Evolutionary conservation across 2,797 vertebrate genomes (phyloP), one percentile per base, ranked within the genome.

Genomic region (Telmatherina bonti): DNA sequence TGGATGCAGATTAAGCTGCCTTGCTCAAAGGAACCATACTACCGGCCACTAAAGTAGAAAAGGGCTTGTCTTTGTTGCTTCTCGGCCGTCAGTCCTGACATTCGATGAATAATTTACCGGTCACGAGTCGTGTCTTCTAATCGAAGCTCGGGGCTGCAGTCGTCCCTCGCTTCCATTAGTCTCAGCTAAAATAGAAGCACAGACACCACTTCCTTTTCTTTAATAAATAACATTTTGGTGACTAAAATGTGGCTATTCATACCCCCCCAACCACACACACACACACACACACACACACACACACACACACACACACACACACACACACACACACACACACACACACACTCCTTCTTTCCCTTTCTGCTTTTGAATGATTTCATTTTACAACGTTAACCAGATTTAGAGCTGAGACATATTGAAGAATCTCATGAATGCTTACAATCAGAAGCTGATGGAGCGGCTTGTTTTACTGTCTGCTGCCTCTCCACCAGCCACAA

Each of bases 161-260:
- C 58, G 22, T 71, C 52, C 20, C 15, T 26, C 12, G n/a, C 2
- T 3, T 52, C 27, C 16, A 52, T 52, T 52, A 2, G 24, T 65
- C 54, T 29, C 30, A 15, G 20, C 43, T 12, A 15, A 27, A 24
- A 10, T n/a, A 51, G 2, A 47, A 4, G 6, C n/a, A 49, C 13
- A 26, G 49, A 26, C 49, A 27, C 26, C 6, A 7, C 13, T 52
- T 52, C 13, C 51, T 36, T 3, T 26, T 26, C 2, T 13, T 1
- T 4, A 10, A 61, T 45, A 54, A 76, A 69, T 8, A 18, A 47
- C 56, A 22, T 8, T 35, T 5, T 29, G 3, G 47, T 30, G 64
- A 70, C 11, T 57, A 66, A 81, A 83, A 81, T 81, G 76, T 64
- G 69, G 38, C 78, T 10, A 60, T 87, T 84, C 65, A 77, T 38